Percentiles rank a stretch among this genome's conserved stretches.
Evolutionary conservation across 1,140 invertebrate genomes (phyloP).

Genomic region (Periplaneta americana): DNA sequence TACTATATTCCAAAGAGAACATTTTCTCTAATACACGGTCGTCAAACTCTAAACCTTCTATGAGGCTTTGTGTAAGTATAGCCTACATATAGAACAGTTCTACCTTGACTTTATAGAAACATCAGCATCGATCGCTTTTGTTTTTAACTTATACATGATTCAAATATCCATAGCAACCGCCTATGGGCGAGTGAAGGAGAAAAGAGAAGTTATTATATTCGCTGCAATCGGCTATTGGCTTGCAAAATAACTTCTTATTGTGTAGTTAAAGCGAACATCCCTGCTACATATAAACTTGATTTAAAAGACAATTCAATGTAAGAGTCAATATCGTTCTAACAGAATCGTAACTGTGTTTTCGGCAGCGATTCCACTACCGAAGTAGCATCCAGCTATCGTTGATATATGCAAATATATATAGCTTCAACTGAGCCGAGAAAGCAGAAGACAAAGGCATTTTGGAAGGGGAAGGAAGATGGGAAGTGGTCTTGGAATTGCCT

Average conservation of each 20-base stretch:
- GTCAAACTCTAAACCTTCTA: no score
- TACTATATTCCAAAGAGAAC: no score
- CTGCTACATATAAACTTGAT: not conserved
- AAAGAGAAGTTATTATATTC: not conserved
- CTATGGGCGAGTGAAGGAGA: no score
- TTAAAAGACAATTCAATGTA: not conserved
- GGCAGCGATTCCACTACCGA: not conserved
- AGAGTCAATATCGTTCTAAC: not conserved
- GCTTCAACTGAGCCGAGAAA: not conserved
- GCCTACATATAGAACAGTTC: no score
- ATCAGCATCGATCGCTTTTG: no score
- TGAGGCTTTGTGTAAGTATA: no score
- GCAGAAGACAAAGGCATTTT: not conserved
- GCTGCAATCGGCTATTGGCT: not conserved
- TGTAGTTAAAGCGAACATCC: not conserved
- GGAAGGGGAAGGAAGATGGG: not conserved
- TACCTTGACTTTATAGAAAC: no score
- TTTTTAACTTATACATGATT: not conserved
- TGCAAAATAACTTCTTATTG: not conserved
- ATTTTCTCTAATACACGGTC: no score
- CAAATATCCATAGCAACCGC: no score
- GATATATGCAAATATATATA: not conserved
- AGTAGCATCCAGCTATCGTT: not conserved
- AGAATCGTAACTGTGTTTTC: not conserved
- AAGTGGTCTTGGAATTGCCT: not conserved